phyloP scores from a whole-genome alignment of 2,113 vertebrate species.

The Paracanthobrama guichenoti region DNA sequence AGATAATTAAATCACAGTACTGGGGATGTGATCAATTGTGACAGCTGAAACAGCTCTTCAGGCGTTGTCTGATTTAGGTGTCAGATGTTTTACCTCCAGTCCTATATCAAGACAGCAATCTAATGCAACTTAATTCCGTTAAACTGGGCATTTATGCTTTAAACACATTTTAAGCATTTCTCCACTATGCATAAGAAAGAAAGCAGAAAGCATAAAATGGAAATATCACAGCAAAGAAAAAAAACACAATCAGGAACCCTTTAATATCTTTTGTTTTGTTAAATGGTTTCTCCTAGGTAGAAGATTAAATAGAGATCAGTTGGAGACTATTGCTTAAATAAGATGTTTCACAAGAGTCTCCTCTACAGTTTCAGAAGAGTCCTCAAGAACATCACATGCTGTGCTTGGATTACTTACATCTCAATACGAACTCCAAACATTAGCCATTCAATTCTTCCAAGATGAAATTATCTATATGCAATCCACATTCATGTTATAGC shows the following conservation, averaged over 20 bases:
- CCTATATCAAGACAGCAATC: background rate
- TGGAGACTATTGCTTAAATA: background rate
- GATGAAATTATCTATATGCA: background rate
- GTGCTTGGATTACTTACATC: background rate
- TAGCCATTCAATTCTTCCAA: background rate
- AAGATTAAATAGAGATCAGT: background rate
- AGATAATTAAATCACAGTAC: conserved; percentile 47
- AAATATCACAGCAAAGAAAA: background rate
- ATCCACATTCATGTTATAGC: background rate
- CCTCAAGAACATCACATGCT: background rate
- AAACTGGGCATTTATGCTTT: background rate
- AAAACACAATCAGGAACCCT: background rate
- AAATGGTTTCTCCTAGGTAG: background rate
- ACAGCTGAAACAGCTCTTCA: conserved; percentile 39
- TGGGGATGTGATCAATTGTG: conserved; percentile 27
- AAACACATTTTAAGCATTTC: background rate
- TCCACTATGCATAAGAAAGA: too few species aligned
- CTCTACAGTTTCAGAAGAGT: background rate
- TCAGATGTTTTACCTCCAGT: conserved; percentile 29
- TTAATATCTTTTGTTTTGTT: background rate
- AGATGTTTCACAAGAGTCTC: background rate
- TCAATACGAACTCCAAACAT: background rate
- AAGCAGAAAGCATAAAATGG: background rate
- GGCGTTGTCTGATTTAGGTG: conserved; percentile 29
- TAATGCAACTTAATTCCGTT: background rate